These are phyloP conservation scores for Drosophila antonietae DNA, from an alignment of 2,888 invertebrate species.

Conservation along the genomic window DNA sequence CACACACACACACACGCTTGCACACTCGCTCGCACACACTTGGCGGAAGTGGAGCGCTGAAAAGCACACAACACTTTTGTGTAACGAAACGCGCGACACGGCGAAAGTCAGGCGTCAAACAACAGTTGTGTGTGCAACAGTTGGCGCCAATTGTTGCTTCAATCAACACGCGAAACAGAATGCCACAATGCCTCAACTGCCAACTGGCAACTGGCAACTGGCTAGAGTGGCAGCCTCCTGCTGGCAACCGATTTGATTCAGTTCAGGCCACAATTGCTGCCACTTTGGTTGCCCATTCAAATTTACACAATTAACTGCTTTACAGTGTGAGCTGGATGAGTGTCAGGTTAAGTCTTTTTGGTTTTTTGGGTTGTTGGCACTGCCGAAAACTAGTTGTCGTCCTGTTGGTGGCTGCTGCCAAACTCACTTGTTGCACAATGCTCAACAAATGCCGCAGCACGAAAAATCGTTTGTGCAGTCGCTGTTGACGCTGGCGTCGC, in stretches of 20 bases:
- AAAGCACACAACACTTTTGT: conserved; percentile 69
- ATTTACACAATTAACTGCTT: conserved; percentile 60
- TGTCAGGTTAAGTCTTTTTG: conserved; percentile 16
- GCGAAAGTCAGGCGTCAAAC: conserved; percentile 53
- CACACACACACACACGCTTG: conserved; percentile 1
- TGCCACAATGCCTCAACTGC: conserved; percentile 50
- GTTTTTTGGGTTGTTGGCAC: conserved; percentile 30
- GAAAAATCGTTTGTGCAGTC: conserved; percentile 76
- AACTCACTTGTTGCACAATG: conserved; percentile 85
- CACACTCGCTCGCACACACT: conserved; percentile 10
- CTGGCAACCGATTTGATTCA: conserved; percentile 45
- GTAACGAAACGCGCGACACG: conserved; percentile 51
- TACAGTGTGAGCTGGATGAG: conserved; percentile 8
- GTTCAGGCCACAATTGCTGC: conserved; percentile 50
- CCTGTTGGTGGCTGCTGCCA: conserved; percentile 84
- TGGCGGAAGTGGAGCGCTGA: conserved; percentile 54
- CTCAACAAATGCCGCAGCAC: conserved; percentile 75
- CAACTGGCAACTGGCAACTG: conserved; percentile 15
- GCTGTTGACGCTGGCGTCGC: conserved; percentile 43
- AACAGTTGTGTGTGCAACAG: conserved; percentile 61
- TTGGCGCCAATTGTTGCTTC: conserved; percentile 79
- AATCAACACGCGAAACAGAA: conserved; percentile 63
- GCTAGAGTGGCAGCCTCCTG: conserved; percentile 22
- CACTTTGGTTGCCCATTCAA: conserved; percentile 57
- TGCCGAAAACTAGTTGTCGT: conserved; percentile 81